phyloP scores from a whole-genome alignment of 2,888 invertebrate genomes.

The Pecten maximus region DNA sequence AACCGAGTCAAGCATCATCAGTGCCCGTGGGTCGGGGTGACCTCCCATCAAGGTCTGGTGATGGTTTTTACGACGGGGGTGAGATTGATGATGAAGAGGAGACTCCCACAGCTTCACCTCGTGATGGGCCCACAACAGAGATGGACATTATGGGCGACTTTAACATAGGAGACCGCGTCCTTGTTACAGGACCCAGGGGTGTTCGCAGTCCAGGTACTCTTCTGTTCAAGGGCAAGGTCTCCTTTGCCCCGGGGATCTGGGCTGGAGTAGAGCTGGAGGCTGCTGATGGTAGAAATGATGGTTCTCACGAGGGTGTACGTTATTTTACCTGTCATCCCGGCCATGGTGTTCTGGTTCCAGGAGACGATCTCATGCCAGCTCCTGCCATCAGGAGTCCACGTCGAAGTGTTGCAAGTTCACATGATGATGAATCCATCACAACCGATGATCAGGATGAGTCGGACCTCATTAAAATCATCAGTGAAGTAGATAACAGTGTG shows the following conservation, averaged over 20 bases:
- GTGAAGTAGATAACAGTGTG: conserved; percentile 62
- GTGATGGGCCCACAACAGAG: conserved; percentile 56
- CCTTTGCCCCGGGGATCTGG: conserved; percentile 77
- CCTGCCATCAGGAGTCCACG: conserved; percentile 47
- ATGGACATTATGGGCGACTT: conserved; percentile 70
- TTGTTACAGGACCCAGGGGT: conserved; percentile 68
- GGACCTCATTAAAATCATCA: conserved; percentile 56
- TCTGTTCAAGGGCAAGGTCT: conserved; percentile 74
- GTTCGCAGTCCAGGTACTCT: conserved; percentile 64
- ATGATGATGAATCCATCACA: conserved; percentile 53
- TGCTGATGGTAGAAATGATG: conserved; percentile 73
- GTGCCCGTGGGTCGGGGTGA: conserved; percentile 61
- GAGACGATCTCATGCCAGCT: conserved; percentile 65
- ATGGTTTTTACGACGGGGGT: conserved; percentile 38
- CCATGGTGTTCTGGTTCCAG: conserved; percentile 75
- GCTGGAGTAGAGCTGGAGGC: conserved; percentile 76
- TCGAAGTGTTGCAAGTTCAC: conserved; percentile 50
- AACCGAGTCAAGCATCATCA: conserved; percentile 52
- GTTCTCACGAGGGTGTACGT: conserved; percentile 66
- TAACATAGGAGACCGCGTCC: conserved; percentile 71
- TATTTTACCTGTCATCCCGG: conserved; percentile 72
- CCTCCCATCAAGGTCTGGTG: conserved; percentile 46
- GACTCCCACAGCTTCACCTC: conserved; percentile 69
- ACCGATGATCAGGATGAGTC: conserved; percentile 56
- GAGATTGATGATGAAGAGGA: conserved; percentile 63